Base-by-base conservation (phyloP, 92 coral and sea anemone genomes). In the Galaxea fascicularis region DNA sequence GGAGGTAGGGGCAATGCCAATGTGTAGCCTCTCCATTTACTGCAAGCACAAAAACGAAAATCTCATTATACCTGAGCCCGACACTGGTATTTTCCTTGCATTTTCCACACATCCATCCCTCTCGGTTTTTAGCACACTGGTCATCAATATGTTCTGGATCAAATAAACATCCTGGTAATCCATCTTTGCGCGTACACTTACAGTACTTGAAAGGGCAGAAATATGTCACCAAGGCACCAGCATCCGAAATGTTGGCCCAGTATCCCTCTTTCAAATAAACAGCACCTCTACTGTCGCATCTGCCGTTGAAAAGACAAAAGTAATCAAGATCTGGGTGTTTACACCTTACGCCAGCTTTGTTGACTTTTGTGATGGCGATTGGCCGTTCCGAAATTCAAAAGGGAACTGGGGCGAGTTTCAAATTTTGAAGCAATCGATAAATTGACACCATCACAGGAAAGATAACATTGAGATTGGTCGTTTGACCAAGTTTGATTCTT, bases 121-220 rank as follows among this genome's bases (percentile, higher is more conserved):
- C 79, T 21, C 99, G 89, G 69, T 90, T 87, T n/a, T 85, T 39
- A 0, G 93, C 90, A 54, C 99, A 97, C 89, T 90, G 95, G n/a
- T 65, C 74, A 52, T 84, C 62, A 31, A 59, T 60, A 90, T 89
- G 72, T 28, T 44, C 14, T 10, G 91, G 90, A 74, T 93, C 91
- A 24, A 91, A 90, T 39, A 74, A 62, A 53, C 98, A 97, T 22
- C 97, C 98, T 11, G 89, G 87, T 25, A 84, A 41, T 35, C 71
- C 90, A 14, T 4, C 31, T 15, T n/a, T 62, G 64, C 29, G 64
- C 4, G 64, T 76, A 79, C 98, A 95, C 0, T 76, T 59, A 57
- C 99, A 97, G 80, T 97, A 97, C 41, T 78, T 80, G 74, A 66
- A 87, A 10, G 99, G 99, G 59, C 99, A 97, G 80, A 77, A 85